These are phyloP conservation scores for Coracopsis vasa DNA, from an alignment of 2,113 vertebrate genomes.

Conservation along the genomic window DNA sequence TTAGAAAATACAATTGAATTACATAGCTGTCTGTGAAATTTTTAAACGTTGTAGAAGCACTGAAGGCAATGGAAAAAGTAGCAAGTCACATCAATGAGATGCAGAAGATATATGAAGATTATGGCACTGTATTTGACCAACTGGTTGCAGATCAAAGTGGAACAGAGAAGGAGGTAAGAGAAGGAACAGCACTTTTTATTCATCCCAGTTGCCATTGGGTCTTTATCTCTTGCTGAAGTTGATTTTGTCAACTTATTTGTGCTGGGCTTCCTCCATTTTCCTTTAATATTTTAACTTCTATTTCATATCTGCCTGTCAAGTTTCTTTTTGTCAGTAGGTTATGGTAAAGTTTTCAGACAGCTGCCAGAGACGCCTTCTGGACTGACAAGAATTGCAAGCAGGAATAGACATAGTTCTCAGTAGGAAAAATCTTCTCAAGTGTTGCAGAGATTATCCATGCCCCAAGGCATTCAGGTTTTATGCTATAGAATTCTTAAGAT, in stretches of 20 bases:
- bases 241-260: background rate
- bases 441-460: background rate
- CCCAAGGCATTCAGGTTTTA: background rate
- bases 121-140: constrained; percentile 94
- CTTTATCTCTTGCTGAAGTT: background rate
- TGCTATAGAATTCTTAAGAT: background rate
- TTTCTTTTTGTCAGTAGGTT: background rate
- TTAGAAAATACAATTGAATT: background rate
- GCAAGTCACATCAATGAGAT: constrained; percentile 99
- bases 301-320: background rate
- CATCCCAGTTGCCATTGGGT: background rate
- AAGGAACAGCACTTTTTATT: background rate
- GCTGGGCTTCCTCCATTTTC: background rate
- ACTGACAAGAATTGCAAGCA: background rate
- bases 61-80: constrained; percentile 98
- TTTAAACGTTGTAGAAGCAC: constrained; percentile 80
- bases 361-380: background rate
- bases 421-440: background rate
- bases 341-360: background rate
- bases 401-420: background rate
- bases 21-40: background rate
- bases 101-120: constrained; percentile 99
- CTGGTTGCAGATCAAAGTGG: constrained; percentile 92
- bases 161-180: constrained; percentile 87
- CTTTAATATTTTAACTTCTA: background rate